Evolutionary conservation across 2,797 vertebrate genomes (phyloP).

Genomic region (Channallabes apus): DNA sequence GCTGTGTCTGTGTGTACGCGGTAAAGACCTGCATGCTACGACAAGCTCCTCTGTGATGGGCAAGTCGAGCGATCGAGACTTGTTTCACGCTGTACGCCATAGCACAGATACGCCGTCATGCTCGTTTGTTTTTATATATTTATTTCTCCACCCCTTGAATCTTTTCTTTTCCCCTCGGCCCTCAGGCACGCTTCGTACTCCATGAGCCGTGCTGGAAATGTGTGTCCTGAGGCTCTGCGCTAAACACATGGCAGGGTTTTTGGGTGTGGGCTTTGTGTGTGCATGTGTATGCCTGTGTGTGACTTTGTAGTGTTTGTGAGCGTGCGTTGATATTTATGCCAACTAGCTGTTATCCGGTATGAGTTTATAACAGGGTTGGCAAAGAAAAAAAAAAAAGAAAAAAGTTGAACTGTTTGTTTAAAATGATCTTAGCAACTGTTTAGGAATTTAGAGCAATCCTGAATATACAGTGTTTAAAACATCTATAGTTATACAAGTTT

Average conservation of each 20-base stretch:
- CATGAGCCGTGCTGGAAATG: conserved; percentile 13
- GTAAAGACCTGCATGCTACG: conserved; percentile 32
- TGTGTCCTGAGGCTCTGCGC: conserved; percentile 30
- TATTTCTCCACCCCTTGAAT: background rate
- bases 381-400: background rate
- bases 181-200: conserved; percentile 29
- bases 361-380: background rate
- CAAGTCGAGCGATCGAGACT: conserved; percentile 7
- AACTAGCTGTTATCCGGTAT: background rate
- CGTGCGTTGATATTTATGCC: conserved; percentile 3
- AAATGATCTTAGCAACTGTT: background rate
- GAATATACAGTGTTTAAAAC: background rate
- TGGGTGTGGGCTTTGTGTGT: conserved; percentile 8
- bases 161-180: conserved; percentile 1
- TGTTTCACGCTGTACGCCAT: background rate
- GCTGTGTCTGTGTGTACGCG: conserved; percentile 14
- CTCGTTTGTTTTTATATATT: conserved; percentile 2
- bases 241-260: conserved; percentile 12
- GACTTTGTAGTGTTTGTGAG: background rate
- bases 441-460: background rate
- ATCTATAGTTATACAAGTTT: background rate
- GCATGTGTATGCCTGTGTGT: conserved; percentile 9
- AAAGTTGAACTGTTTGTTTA: too few relatives aligned
- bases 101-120: conserved; percentile 18
- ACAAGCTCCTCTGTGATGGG: conserved; percentile 34